phyloP scores from a whole-genome alignment of 2,113 vertebrate species.

The Donacobius atricapilla region DNA sequence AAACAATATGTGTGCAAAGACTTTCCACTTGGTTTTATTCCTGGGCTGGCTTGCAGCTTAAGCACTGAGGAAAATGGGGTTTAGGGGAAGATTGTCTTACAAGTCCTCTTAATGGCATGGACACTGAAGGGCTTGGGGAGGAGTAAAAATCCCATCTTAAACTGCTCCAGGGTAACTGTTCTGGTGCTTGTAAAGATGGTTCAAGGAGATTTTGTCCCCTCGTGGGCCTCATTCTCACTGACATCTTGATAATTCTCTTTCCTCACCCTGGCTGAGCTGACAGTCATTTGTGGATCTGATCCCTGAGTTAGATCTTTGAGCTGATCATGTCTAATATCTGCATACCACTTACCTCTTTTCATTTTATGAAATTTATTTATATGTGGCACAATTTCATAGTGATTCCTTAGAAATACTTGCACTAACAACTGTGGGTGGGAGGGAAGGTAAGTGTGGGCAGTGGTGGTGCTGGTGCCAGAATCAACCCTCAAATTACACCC shows the following conservation, averaged over 20 bases:
- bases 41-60: neutral
- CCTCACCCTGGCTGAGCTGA: neutral
- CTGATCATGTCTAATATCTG: neutral
- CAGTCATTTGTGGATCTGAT: neutral
- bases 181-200: neutral
- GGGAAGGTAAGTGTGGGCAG: neutral
- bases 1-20: neutral
- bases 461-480: neutral
- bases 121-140: neutral
- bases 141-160: neutral
- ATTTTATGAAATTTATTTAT: neutral
- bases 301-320: neutral
- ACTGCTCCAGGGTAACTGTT: neutral
- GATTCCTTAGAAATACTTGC: neutral
- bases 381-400: fast-evolving
- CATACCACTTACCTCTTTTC: neutral
- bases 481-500: neutral
- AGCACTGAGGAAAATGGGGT: neutral
- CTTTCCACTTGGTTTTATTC: neutral
- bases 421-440: neutral
- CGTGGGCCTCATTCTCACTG: neutral
- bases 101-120: neutral
- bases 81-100: neutral
- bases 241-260: neutral
- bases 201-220: neutral